Evolutionary conservation across 53 echinoderm and acorn worm genomes (phyloP).

Genomic region (Pentamera pediparva): DNA sequence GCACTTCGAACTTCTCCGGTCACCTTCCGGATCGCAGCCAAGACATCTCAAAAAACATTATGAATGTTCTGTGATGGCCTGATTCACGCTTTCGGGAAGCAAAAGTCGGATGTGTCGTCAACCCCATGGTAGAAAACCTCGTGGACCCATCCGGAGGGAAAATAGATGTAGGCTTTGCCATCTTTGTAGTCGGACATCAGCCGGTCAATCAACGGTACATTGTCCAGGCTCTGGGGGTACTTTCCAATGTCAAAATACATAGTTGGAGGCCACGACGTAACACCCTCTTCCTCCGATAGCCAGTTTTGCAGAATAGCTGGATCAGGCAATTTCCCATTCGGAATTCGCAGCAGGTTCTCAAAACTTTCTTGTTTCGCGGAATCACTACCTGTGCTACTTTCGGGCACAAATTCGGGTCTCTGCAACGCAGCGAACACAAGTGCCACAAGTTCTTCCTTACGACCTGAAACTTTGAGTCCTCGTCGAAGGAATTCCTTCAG

Average conservation of each 20-base stretch:
- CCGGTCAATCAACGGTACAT: neutral
- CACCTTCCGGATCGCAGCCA: no score
- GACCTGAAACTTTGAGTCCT: conserved; percentile 1
- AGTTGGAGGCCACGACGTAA: conserved; percentile 8
- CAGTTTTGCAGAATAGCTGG: conserved; percentile 5
- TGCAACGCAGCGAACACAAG: neutral
- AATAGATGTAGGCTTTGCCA: neutral
- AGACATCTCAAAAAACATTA: no score
- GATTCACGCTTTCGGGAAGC: no score
- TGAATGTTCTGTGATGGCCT: no score
- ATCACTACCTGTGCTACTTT: neutral
- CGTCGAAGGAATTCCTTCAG: neutral
- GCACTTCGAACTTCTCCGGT: no score
- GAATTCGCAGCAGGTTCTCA: neutral
- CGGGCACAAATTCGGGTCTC: neutral
- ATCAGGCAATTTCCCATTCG: conserved; percentile 8
- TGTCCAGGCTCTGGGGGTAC: neutral
- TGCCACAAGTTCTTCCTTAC: conserved; percentile 1
- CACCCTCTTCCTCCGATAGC: neutral
- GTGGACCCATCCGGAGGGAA: neutral
- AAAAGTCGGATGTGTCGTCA: neutral
- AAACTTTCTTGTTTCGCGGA: conserved; percentile 5
- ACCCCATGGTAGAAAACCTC: neutral
- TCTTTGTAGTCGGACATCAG: neutral
- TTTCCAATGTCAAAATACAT: neutral